Percentiles rank a stretch among this genome's conserved stretches.
Evolutionary conservation across 2,888 invertebrate genomes (phyloP).

Genomic region (Cheiracanthium punctorium): DNA sequence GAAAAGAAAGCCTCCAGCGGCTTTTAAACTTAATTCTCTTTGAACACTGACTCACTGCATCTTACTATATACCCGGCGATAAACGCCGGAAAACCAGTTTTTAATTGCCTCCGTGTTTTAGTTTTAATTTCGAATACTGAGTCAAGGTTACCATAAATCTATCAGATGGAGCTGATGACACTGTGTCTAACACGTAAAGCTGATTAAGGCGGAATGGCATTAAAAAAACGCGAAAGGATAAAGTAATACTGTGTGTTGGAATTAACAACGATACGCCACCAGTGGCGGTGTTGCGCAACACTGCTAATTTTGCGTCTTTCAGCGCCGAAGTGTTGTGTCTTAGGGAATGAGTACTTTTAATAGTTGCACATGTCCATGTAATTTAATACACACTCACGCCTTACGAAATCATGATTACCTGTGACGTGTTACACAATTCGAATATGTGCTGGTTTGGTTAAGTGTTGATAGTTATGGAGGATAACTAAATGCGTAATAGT

Average conservation of each 20-base stretch:
- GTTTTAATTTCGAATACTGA: neutral
- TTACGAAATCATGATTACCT: too few relatives aligned
- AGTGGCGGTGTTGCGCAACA: neutral
- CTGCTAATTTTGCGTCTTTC: conserved; percentile 60
- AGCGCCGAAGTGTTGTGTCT: conserved; percentile 26
- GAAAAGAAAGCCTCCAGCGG: too few relatives aligned
- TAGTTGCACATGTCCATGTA: too few relatives aligned
- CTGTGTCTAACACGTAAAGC: neutral
- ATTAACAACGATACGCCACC: conserved; percentile 15
- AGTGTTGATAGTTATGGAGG: too few relatives aligned
- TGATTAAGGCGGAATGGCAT: conserved; percentile 16
- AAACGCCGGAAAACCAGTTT: neutral
- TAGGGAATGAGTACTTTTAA: neutral
- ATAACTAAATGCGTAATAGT: too few relatives aligned
- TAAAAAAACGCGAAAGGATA: conserved; percentile 36
- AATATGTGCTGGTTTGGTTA: too few relatives aligned
- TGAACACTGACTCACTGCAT: too few relatives aligned
- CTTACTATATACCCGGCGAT: too few relatives aligned
- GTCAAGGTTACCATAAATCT: neutral
- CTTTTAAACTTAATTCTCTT: too few relatives aligned
- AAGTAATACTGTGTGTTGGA: conserved; percentile 36
- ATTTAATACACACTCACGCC: too few relatives aligned
- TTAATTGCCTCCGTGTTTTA: neutral
- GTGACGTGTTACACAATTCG: too few relatives aligned
- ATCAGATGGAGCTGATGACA: conserved; percentile 18